These are phyloP conservation scores for Coreius guichenoti DNA, from an alignment of 2,797 vertebrate species.

Conservation along the genomic window DNA sequence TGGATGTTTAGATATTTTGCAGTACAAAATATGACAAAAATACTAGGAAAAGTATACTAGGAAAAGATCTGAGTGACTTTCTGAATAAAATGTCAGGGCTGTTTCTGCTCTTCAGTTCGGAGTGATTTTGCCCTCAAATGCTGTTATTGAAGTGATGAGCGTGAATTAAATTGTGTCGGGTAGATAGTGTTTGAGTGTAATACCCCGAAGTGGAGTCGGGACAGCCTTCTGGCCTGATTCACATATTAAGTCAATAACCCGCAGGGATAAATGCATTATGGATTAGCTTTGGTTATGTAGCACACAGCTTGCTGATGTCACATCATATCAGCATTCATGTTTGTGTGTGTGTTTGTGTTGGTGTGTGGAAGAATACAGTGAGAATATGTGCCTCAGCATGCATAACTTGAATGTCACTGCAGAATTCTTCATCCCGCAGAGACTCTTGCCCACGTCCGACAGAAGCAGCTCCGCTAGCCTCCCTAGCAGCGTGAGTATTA, in stretches of 20 bases:
- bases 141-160: slow-evolving; percentile 46
- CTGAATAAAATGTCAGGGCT: slow-evolving; percentile 24
- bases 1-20: neutral
- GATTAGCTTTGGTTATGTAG: slow-evolving; percentile 40
- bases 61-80: neutral
- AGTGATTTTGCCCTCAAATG: slow-evolving; percentile 48
- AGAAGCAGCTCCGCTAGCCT: slow-evolving; percentile 20
- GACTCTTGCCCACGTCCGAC: slow-evolving; percentile 8
- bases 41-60: neutral
- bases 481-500: neutral
- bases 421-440: slow-evolving; percentile 26
- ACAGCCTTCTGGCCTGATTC: slow-evolving; percentile 46
- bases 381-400: slow-evolving; percentile 40
- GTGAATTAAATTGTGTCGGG: slow-evolving; percentile 57
- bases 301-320: slow-evolving; percentile 47
- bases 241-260: slow-evolving; percentile 61
- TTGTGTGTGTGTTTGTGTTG: slow-evolving; percentile 7
- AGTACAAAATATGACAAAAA: neutral
- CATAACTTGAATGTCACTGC: slow-evolving; percentile 37
- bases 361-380: neutral
- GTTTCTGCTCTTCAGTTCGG: slow-evolving; percentile 28
- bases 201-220: slow-evolving; percentile 49
- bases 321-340: slow-evolving; percentile 32
- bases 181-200: slow-evolving; percentile 47
- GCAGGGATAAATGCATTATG: slow-evolving; percentile 59